Conservation (phyloP, 2,797 vertebrate genomes). For the Toxotes lorentzi region DNA sequence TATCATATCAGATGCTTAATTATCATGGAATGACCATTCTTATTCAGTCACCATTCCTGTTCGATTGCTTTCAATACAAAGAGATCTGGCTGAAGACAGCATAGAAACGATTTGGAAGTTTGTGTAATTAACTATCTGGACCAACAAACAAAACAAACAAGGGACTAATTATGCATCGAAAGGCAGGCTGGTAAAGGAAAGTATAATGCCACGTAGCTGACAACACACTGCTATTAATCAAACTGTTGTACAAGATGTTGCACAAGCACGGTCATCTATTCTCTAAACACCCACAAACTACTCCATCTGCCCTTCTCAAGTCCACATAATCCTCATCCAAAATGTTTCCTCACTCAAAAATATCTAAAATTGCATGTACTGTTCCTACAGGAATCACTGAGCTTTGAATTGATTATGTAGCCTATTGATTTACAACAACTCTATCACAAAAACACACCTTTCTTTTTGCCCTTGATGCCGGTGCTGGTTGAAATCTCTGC, state of each 20-base stretch:
- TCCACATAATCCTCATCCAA: background rate
- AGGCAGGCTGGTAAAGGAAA: slow-evolving; percentile 37
- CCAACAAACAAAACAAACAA: slow-evolving; percentile 40
- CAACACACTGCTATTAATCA: slow-evolving; percentile 37
- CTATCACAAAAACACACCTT: slow-evolving; percentile 65
- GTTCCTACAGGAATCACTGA: background rate
- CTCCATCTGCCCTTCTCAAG: slow-evolving; percentile 23
- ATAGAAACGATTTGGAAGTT: slow-evolving; percentile 26
- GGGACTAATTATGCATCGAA: slow-evolving; percentile 33
- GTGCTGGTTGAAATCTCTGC: slow-evolving; percentile 38
- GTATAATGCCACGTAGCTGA: slow-evolving; percentile 20
- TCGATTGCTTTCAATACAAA: slow-evolving; percentile 42
- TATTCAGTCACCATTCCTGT: slow-evolving; percentile 31
- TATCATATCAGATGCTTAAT: slow-evolving; percentile 29
- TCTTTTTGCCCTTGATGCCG: slow-evolving; percentile 72
- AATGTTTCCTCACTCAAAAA: slow-evolving; percentile 9
- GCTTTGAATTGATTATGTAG: background rate
- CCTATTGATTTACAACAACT: slow-evolving; percentile 4
- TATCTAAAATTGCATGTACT: background rate
- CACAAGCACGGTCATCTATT: background rate
- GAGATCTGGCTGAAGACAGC: slow-evolving; percentile 12
- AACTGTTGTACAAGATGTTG: slow-evolving; percentile 17
- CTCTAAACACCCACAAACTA: slow-evolving; percentile 32
- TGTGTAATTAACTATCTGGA: slow-evolving; percentile 55
- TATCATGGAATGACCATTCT: slow-evolving; percentile 37